A percentile compares a stretch with the other conserved stretches of the same genome.
These are phyloP conservation scores for Mellilla xanthometata DNA, from an alignment of 2,888 invertebrate species.

Conservation along the genomic window DNA sequence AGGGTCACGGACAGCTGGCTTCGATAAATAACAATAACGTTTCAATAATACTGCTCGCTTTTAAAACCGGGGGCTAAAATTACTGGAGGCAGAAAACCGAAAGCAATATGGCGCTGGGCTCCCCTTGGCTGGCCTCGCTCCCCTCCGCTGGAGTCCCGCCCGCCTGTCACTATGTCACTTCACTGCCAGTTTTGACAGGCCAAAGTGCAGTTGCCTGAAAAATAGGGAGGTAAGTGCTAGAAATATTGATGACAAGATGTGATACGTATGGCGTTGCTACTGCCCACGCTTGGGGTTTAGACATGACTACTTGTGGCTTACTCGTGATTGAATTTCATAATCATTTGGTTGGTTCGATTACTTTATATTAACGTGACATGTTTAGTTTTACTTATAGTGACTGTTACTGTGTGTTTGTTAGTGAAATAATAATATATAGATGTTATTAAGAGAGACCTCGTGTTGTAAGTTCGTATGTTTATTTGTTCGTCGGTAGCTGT, in stretches of 20 bases:
- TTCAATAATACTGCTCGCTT: not conserved
- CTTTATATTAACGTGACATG: too few species aligned
- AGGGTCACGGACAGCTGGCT: too few species aligned
- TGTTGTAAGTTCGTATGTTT: too few species aligned
- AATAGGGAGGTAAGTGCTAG: constrained; percentile 7
- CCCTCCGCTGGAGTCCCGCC: not conserved
- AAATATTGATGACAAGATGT: constrained; percentile 7
- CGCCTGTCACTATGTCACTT: constrained; percentile 53
- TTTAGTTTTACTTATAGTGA: too few species aligned
- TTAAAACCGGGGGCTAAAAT: not conserved
- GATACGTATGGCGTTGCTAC: not conserved
- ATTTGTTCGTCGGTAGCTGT: too few species aligned
- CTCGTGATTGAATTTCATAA: too few species aligned
- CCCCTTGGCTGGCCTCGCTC: not conserved
- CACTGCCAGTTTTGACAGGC: constrained; percentile 25
- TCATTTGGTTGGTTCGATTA: too few species aligned
- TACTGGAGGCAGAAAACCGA: constrained; percentile 24
- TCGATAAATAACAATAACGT: not conserved
- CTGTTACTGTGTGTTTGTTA: too few species aligned
- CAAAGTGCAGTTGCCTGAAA: constrained; percentile 7
- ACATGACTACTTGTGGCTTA: too few species aligned
- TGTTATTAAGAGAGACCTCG: too few species aligned
- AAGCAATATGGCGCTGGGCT: constrained; percentile 43
- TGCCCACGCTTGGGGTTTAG: too few species aligned
- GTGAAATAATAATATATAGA: too few species aligned